phyloP scores from a whole-genome alignment of 2,888 invertebrate species.

The Limnephilus lunatus region DNA sequence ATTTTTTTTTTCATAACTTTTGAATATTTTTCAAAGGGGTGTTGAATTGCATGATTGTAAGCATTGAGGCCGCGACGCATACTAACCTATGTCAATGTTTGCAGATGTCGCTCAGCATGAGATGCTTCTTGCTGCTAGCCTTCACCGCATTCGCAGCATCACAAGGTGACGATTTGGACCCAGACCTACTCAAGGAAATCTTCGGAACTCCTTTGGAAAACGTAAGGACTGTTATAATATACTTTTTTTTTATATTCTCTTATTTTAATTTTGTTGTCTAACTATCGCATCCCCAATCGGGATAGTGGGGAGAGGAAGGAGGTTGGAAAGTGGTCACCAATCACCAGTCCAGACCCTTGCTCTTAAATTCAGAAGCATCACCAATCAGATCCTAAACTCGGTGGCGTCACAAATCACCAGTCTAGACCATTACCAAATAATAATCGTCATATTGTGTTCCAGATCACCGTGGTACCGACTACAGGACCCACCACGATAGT shows the following conservation, averaged over 20 bases:
- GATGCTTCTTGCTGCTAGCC: neutral
- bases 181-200: constrained; percentile 37
- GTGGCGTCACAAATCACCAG: no score
- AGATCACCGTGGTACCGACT: constrained; percentile 73
- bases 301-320: no score
- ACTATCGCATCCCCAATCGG: no score
- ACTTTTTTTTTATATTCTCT: no score
- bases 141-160: neutral
- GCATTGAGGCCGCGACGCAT: no score
- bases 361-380: no score
- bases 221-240: constrained; percentile 8
- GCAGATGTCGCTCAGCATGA: neutral
- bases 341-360: neutral
- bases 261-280: no score
- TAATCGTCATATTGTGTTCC: constrained; percentile 42
- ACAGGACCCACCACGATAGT: constrained; percentile 68
- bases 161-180: neutral
- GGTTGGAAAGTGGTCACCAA: neutral
- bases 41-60: no score
- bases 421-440: no score
- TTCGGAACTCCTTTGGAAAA: constrained; percentile 52
- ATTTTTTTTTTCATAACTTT: no score
- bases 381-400: no score
- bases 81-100: neutral
- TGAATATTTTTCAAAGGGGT: no score